Percentiles rank a stretch among this genome's conserved stretches.
Evolutionary conservation across 2,888 invertebrate species (phyloP).

Genomic region (Xylophagus ater): DNA sequence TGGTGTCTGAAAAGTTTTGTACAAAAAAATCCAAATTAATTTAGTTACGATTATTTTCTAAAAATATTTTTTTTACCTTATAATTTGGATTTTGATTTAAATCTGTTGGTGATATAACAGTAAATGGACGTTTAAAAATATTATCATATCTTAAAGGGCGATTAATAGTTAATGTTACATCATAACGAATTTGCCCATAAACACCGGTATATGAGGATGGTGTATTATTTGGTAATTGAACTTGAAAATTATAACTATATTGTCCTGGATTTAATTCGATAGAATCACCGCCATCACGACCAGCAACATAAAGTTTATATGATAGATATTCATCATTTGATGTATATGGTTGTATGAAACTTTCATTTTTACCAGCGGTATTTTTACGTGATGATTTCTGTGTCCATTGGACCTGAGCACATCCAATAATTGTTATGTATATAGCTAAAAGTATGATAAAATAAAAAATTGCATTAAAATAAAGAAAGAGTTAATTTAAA

Average conservation of each 20-base stretch:
- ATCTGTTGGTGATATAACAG: constrained; percentile 63
- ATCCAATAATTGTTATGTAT: no score
- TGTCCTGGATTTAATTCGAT: constrained; percentile 57
- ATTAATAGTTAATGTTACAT: constrained; percentile 64
- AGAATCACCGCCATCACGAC: constrained; percentile 45
- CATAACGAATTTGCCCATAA: constrained; percentile 65
- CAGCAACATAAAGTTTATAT: no score
- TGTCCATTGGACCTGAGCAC: no score
- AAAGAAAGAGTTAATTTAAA: no score
- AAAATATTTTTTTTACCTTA: constrained; percentile 4
- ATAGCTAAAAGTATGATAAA: no score
- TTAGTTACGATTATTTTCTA: not conserved
- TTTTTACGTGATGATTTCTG: no score
- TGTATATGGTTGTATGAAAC: no score
- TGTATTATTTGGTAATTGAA: constrained; percentile 45
- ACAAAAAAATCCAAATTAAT: not conserved
- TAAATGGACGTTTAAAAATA: constrained; percentile 65
- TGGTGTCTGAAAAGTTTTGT: not conserved
- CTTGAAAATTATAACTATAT: constrained; percentile 65
- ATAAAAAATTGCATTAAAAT: no score
- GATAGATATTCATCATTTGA: no score
- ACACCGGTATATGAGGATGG: constrained; percentile 70
- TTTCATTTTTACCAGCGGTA: no score
- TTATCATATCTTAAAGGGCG: constrained; percentile 79
- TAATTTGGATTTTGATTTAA: constrained; percentile 47